Evolutionary conservation across 2,888 invertebrate species (phyloP).

Genomic region (Amphipoea lucens): DNA sequence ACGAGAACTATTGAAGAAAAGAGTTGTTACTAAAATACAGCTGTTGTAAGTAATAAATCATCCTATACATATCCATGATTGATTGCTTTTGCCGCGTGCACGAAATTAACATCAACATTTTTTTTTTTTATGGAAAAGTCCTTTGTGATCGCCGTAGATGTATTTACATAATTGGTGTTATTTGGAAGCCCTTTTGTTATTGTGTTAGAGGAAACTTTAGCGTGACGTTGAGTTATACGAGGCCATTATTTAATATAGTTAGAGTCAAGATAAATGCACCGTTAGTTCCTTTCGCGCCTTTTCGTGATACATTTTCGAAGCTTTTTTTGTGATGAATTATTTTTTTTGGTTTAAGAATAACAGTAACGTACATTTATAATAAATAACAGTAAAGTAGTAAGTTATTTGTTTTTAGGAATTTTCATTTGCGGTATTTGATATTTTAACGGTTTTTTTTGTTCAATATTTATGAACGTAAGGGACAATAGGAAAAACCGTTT

Average conservation of each 20-base stretch:
- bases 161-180: slow-evolving; percentile 70
- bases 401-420: slow-evolving; percentile 1
- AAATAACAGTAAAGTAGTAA: neutral
- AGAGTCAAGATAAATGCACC: slow-evolving; percentile 54
- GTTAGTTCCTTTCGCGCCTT: slow-evolving; percentile 34
- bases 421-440: slow-evolving; percentile 3
- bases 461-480: neutral
- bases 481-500: slow-evolving; percentile 2
- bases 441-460: neutral
- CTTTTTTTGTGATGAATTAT: slow-evolving; percentile 26
- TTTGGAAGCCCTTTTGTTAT: slow-evolving; percentile 62
- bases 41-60: slow-evolving; percentile 84
- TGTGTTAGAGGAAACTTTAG: slow-evolving; percentile 59
- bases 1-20: slow-evolving; percentile 74
- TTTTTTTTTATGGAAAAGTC: slow-evolving; percentile 49
- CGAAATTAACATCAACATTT: slow-evolving; percentile 77
- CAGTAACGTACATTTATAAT: neutral
- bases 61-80: slow-evolving; percentile 82
- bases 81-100: slow-evolving; percentile 76
- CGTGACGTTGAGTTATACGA: slow-evolving; percentile 61
- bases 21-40: slow-evolving; percentile 79
- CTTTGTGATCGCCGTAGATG: slow-evolving; percentile 63
- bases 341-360: neutral
- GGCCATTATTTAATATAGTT: slow-evolving; percentile 59
- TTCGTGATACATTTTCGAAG: slow-evolving; percentile 25